Percentiles rank a stretch among this genome's conserved stretches.
Evolutionary conservation across 2,797 vertebrate species (phyloP).

Genomic region (Tangara arthus): DNA sequence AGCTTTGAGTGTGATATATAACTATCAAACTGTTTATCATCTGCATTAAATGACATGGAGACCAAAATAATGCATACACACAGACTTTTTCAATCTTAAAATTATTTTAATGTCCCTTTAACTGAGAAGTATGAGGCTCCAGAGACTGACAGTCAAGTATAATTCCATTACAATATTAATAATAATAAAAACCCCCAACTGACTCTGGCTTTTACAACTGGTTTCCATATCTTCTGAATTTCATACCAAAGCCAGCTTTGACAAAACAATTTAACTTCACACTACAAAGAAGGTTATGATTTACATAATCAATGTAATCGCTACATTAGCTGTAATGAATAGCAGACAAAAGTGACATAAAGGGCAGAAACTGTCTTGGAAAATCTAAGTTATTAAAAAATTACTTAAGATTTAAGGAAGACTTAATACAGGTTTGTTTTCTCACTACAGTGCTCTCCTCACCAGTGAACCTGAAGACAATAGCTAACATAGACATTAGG

Average conservation of each 20-base stretch:
- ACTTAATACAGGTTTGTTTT: neutral
- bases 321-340: neutral
- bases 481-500: neutral
- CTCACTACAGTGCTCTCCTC: neutral
- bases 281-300: neutral
- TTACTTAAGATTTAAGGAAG: neutral
- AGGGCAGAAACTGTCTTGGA: neutral
- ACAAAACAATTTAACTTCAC: neutral
- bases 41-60: neutral
- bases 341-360: neutral
- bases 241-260: neutral
- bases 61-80: neutral
- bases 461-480: neutral
- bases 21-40: neutral
- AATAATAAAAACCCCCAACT: neutral
- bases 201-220: neutral
- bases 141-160: neutral
- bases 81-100: neutral
- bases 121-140: neutral
- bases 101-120: neutral
- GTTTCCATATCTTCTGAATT: slow-evolving; percentile 22
- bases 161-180: neutral
- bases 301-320: neutral
- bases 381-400: neutral
- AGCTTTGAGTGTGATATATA: neutral